phyloP scores from a whole-genome alignment of 2,113 vertebrate species.

The Neogale vison region DNA sequence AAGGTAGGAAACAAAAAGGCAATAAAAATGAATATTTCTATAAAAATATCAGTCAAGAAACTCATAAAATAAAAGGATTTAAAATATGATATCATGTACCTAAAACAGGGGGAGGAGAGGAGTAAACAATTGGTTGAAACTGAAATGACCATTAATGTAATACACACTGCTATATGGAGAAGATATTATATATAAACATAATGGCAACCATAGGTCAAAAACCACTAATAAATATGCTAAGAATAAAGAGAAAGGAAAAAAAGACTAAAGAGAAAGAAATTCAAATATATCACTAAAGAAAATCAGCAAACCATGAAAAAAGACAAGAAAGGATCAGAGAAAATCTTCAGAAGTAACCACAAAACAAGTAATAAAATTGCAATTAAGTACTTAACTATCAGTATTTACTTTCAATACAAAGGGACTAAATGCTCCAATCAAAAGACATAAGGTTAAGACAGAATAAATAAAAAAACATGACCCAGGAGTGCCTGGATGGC shows the following conservation, averaged over 20 bases:
- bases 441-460: not conserved
- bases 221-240: not conserved
- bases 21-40: not conserved
- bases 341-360: not conserved
- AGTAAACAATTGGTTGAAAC: not conserved
- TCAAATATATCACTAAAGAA: not conserved
- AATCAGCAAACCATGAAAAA: not conserved
- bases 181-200: not conserved
- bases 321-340: not conserved
- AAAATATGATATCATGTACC: not conserved
- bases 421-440: not conserved
- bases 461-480: not conserved
- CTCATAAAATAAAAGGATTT: not conserved
- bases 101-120: not conserved
- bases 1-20: not conserved
- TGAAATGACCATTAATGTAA: not conserved
- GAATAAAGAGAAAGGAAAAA: not conserved
- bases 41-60: not conserved
- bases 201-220: not conserved
- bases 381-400: not conserved
- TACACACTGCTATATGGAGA: not conserved
- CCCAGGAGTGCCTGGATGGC: not conserved
- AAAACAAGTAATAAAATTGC: not conserved
- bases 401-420: not conserved
- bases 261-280: not conserved